A percentile compares a stretch with the other conserved stretches of the same genome.
phyloP scores from a whole-genome alignment of 1,140 invertebrate species.

The Cherax quadricarinatus region DNA sequence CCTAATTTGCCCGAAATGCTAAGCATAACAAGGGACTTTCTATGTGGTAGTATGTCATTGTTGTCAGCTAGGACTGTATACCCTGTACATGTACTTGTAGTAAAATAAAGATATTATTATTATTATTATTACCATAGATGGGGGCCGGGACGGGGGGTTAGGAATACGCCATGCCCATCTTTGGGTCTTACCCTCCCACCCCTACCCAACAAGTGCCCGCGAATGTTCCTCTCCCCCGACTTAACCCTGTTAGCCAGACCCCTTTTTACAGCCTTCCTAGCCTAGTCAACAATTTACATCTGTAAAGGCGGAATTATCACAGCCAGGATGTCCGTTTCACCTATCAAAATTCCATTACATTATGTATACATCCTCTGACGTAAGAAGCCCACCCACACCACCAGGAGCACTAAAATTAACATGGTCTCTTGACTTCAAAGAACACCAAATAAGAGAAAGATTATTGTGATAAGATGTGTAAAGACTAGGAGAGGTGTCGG shows the following conservation, averaged over 20 bases:
- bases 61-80: no score
- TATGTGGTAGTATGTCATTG: no score
- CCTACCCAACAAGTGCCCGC: not conserved
- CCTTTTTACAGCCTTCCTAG: not conserved
- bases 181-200: not conserved
- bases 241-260: not conserved
- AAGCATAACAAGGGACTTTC: no score
- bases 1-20: no score
- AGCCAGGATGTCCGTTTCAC: not conserved
- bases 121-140: not conserved
- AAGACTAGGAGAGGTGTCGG: not conserved
- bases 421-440: no score
- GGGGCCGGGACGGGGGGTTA: not conserved
- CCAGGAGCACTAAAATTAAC: no score
- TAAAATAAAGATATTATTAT: no score
- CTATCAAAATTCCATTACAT: not conserved
- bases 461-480: not conserved
- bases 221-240: not conserved
- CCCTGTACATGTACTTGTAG: no score
- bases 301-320: not conserved
- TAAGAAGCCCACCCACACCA: not conserved
- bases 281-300: not conserved
- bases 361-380: not conserved
- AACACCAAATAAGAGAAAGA: no score
- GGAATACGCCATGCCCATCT: conserved; percentile 36